A percentile compares a stretch with the other conserved stretches of the same genome.
phyloP scores from a whole-genome alignment of 2,888 invertebrate species.

The Lottia gigantea region DNA sequence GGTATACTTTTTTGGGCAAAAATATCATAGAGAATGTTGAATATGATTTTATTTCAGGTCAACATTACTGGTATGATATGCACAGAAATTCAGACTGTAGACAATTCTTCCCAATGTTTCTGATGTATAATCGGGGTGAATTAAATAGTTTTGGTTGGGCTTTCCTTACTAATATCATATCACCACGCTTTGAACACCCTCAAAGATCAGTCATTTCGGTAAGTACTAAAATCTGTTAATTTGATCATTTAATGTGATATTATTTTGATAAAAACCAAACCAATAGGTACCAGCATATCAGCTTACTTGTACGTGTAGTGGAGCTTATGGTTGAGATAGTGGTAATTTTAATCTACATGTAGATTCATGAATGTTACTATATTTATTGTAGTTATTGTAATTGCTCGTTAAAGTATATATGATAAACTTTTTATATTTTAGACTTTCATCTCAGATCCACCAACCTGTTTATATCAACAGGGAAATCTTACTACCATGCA shows the following conservation, averaged over 20 bases:
- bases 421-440: no score
- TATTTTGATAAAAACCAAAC: no score
- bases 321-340: no score
- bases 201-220: conserved; percentile 18
- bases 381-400: no score
- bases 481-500: conserved; percentile 34
- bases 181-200: conserved; percentile 40
- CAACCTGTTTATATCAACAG: conserved; percentile 25
- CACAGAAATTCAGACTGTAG: conserved; percentile 50
- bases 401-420: no score
- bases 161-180: conserved; percentile 29
- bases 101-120: conserved; percentile 53
- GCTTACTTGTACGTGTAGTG: no score
- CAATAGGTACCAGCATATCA: no score
- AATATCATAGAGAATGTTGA: no score
- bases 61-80: conserved; percentile 58
- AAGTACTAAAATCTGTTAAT: neutral
- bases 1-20: no score
- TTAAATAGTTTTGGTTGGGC: conserved; percentile 62
- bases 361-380: no score
- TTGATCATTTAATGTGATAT: no score
- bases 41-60: conserved; percentile 35
- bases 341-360: no score
- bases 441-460: conserved; percentile 30
- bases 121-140: conserved; percentile 57